Conservation (phyloP, 2,888 invertebrate genomes). For the Trypoxylon attenuatum region DNA sequence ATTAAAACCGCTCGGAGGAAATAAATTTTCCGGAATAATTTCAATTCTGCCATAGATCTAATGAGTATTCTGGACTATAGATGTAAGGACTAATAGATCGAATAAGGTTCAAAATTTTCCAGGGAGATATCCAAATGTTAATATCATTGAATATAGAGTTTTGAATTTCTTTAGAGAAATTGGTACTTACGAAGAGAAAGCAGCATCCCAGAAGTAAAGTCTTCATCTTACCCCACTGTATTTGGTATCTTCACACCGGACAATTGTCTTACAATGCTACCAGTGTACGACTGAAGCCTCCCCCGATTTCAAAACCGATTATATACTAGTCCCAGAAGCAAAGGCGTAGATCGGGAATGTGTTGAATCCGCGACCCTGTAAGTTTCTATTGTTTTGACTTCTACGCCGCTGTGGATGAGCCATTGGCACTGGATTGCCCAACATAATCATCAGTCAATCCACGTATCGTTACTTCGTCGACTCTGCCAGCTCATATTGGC, state of each 20-base stretch:
- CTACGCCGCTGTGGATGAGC: conserved; percentile 58
- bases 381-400: conserved; percentile 36
- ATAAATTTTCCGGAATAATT: too few relatives aligned
- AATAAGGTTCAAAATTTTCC: too few relatives aligned
- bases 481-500: conserved; percentile 31
- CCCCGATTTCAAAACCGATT: conserved; percentile 62
- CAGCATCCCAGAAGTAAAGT: conserved; percentile 34
- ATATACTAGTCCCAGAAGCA: conserved; percentile 54
- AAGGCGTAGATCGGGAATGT: conserved; percentile 35
- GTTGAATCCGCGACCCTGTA: conserved; percentile 13
- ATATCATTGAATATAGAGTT: too few relatives aligned
- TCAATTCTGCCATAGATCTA: too few relatives aligned
- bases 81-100: too few relatives aligned
- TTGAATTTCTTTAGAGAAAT: background rate
- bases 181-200: conserved; percentile 59
- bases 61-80: too few relatives aligned
- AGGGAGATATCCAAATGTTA: too few relatives aligned
- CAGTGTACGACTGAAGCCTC: conserved; percentile 54
- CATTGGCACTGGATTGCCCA: conserved; percentile 61
- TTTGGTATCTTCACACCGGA: too few relatives aligned
- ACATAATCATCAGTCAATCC: conserved; percentile 53
- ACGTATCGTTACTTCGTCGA: conserved; percentile 48
- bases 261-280: conserved; percentile 11
- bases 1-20: too few relatives aligned
- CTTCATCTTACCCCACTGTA: conserved; percentile 44